These are phyloP conservation scores for Aurelia sp. DNA, from an alignment of 30 jellyfish, hydroid and myxozoan genomes.

Conservation along the genomic window DNA sequence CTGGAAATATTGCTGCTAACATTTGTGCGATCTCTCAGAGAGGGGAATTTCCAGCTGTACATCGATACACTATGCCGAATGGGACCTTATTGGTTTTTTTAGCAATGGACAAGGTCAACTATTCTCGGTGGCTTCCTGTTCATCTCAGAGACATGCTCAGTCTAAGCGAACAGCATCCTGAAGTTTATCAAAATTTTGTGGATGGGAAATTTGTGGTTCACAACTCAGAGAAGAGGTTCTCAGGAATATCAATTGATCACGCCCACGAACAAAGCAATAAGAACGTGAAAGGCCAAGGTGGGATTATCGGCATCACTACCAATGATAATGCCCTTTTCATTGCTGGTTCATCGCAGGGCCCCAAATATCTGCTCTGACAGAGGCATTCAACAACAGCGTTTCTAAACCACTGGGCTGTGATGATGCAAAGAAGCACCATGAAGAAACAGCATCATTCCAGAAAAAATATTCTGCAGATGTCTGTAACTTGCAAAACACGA, in stretches of 20 bases:
- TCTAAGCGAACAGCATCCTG: constrained; percentile 37
- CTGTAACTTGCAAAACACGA: constrained; percentile 19
- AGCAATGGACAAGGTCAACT: constrained; percentile 59
- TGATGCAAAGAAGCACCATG: constrained; percentile 56
- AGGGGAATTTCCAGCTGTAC: constrained; percentile 32
- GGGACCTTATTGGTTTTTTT: constrained; percentile 67
- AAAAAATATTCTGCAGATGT: constrained; percentile 32
- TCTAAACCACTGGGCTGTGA: constrained; percentile 37
- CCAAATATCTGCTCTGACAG: constrained; percentile 36
- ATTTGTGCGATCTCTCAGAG: constrained; percentile 64
- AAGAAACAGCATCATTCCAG: constrained; percentile 41
- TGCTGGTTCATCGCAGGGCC: constrained; percentile 71
- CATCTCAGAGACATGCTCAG: constrained; percentile 44
- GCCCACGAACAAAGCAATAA: constrained; percentile 54
- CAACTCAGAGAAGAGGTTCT: constrained; percentile 36
- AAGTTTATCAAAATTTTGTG: constrained; percentile 15
- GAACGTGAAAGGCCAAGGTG: constrained; percentile 41
- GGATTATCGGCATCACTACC: constrained; percentile 22
- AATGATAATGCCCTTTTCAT: constrained; percentile 45
- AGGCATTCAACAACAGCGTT: constrained; percentile 32
- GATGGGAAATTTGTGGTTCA: constrained; percentile 52
- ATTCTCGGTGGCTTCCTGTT: constrained; percentile 61
- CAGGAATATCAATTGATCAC: constrained; percentile 55
- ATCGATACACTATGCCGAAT: constrained; percentile 44
- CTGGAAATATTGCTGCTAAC: constrained; percentile 40